phyloP scores from a whole-genome alignment of 2,113 vertebrate species.

The Microcebus ravelobensis region DNA sequence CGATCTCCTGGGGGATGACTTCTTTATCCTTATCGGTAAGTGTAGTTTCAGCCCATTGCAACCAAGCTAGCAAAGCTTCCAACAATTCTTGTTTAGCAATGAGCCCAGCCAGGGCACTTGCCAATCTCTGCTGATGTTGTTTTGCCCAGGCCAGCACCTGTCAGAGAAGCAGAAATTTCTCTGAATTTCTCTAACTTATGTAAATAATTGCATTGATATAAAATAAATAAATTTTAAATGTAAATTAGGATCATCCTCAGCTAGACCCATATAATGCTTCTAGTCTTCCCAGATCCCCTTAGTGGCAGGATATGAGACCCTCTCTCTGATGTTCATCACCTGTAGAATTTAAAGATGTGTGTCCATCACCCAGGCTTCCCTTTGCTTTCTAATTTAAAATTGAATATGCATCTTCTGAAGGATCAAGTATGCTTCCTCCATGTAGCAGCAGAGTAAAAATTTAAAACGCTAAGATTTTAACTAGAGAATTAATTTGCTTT shows the following conservation, averaged over 20 bases:
- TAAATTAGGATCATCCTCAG: not conserved
- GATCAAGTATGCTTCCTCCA: not conserved
- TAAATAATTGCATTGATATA: not conserved
- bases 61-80: constrained; percentile 94
- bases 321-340: rapidly evolving
- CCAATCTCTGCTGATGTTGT: constrained; percentile 95
- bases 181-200: not conserved
- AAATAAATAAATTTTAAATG: not conserved
- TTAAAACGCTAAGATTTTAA: not conserved
- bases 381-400: not conserved
- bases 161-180: constrained; percentile 43
- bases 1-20: constrained; percentile 93
- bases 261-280: not conserved
- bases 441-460: not conserved
- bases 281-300: not conserved
- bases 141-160: constrained; percentile 97
- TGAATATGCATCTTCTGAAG: not conserved
- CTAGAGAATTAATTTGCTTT: not conserved
- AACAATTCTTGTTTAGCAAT: constrained; percentile 94
- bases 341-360: not conserved
- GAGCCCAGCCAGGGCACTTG: constrained; percentile 91
- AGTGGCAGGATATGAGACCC: not conserved
- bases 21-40: constrained; percentile 96
- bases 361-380: not conserved
- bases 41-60: constrained; percentile 97